Conservation (phyloP, 2,797 vertebrate genomes). For the Chloroceryle amazona region DNA sequence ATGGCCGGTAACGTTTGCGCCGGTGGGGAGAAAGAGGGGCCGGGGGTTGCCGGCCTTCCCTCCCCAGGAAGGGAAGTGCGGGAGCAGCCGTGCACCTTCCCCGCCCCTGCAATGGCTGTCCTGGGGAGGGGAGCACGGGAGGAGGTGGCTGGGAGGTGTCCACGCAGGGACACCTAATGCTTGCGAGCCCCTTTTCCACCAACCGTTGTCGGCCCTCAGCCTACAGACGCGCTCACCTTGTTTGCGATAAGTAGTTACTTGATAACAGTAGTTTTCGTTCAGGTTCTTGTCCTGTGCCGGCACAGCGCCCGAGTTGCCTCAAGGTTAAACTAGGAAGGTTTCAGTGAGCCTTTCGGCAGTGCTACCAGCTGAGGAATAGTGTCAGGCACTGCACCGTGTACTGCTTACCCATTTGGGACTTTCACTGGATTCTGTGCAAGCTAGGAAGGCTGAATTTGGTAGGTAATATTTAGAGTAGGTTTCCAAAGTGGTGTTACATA, state of each 20-base stretch:
- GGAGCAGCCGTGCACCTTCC: neutral
- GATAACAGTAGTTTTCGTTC: rapidly evolving
- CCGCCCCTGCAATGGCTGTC: neutral
- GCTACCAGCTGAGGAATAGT: rapidly evolving
- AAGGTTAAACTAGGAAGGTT: neutral
- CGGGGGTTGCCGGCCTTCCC: neutral
- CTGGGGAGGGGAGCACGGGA: too few relatives aligned
- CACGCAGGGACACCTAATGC: rapidly evolving
- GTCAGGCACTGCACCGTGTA: neutral
- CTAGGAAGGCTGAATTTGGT: rapidly evolving
- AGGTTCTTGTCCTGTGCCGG: rapidly evolving
- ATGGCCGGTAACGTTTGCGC: neutral
- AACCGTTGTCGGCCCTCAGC: neutral
- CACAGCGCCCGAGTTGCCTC: rapidly evolving
- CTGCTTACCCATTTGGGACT: rapidly evolving
- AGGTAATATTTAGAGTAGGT: neutral
- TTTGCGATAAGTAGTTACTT: rapidly evolving
- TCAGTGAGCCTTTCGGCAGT: neutral
- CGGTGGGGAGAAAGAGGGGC: neutral
- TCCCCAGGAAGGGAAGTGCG: neutral
- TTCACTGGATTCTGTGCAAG: rapidly evolving
- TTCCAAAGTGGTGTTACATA: neutral
- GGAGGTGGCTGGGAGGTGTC: neutral
- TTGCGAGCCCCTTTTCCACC: too few relatives aligned
- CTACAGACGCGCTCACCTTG: rapidly evolving